Evolutionary conservation across 2,888 invertebrate species (phyloP), one percentile per base, ranked within the genome.

Genomic region (Pristionchus mayeri): DNA sequence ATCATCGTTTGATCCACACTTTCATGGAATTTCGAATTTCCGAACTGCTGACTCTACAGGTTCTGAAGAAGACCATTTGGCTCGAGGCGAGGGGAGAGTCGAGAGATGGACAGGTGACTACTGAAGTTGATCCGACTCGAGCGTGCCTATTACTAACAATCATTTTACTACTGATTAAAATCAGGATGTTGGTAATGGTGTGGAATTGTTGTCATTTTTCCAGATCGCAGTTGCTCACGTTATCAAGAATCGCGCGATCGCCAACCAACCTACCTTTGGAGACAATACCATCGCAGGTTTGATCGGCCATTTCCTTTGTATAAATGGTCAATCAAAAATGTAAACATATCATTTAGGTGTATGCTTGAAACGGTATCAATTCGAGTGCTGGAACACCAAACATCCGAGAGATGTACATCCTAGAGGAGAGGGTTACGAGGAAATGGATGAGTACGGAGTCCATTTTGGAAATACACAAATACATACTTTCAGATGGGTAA

Each of bases 1-100:
- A n/a, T n/a, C n/a, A n/a, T n/a, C n/a, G n/a, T n/a, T n/a, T n/a
- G n/a, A n/a, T n/a, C n/a, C n/a, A n/a, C n/a, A n/a, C n/a, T n/a
- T n/a, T n/a, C n/a, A n/a, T n/a, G n/a, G 13, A 34, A n/a, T n/a
- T n/a, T n/a, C n/a, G n/a, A n/a, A n/a, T n/a, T n/a, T n/a, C n/a
- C n/a, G n/a, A n/a, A n/a, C 2, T n/a, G 63, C 16, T 54, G 24
- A 54, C 7, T 27, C 34, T 13, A 13, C 63, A 75, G 75, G 75
- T 75, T 9, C 24, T 75, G 30, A 75, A 75, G 75, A 75, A 75
- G 75, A 75, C 75, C 18, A 40, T 75, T n/a, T 75, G 75, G 75
- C 24, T 75, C n/a, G 75, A 75, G 44, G 75, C 75, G 40, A 37
- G 75, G 13, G 75, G 75, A 40, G 75, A 75, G 40, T 30, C 75